Base-by-base conservation (phyloP, 2,888 invertebrate species). In the Stramonita haemastoma region DNA sequence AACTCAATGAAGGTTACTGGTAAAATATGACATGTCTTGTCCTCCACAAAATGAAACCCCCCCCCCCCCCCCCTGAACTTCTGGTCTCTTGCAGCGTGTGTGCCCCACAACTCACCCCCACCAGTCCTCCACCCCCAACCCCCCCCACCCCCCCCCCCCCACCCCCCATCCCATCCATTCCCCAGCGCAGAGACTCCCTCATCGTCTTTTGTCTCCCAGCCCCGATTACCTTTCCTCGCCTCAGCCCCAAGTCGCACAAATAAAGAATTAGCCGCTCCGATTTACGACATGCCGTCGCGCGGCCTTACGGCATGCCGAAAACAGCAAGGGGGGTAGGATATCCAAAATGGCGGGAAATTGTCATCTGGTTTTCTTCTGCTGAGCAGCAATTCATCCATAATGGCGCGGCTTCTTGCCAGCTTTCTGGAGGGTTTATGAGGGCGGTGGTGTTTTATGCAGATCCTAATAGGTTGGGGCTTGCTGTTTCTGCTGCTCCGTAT, bases 321-420 rank as follows among this genome's bases (percentile, higher is more conserved):
- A 85, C 66, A 77, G 86, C 86, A 56, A 60, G 57, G 32, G 26
- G 86, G 56, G 29, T 86, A 46, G 29, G 19, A 56, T 86, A 22
- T 60, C 86, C 60, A 86, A 17, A 46, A 60, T 60, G 57, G 86
- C 60, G 15, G 56, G 86, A 86, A 86, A 57, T 86, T 15, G 46
- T 86, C 86, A 60, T 86, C 86, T 86, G 86, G 86, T 66, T 66
- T 86, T 86, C 86, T 86, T 86, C 86, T 86, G 26, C 86, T 13
- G 60, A 86, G 66, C 86, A 86, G 86, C 86, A 19, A 32, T 57
- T 86, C 86, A 60, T 66, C 57, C 60, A 13, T 86, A 86, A 86
- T 86, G 13, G 6, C 15, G 19, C 60, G 26, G 56, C 86, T 66
- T 34, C 34, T n/a, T 17, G 13, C 60, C 19, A 19, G 11, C 19